Conservation (phyloP, 2,797 vertebrate species). For the Betta splendens region DNA sequence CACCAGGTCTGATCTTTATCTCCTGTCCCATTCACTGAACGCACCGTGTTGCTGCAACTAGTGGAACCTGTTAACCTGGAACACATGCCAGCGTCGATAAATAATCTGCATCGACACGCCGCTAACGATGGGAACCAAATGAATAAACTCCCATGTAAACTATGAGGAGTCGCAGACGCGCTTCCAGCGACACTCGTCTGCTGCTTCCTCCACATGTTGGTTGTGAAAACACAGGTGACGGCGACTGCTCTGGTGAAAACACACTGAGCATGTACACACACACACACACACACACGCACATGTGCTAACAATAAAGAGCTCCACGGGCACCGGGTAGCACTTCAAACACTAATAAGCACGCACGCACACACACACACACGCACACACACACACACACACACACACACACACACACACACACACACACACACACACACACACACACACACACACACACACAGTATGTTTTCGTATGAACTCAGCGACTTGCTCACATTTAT, state of each 20-base stretch:
- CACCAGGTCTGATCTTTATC: slow-evolving; percentile 49
- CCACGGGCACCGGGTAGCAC: slow-evolving; percentile 69
- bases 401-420: slow-evolving; percentile 65
- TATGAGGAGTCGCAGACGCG: slow-evolving; percentile 56
- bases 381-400: slow-evolving; percentile 37
- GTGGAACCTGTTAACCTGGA: slow-evolving; percentile 78
- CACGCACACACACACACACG: slow-evolving; percentile 51
- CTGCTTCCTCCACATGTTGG: slow-evolving; percentile 58
- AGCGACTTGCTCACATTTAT: slow-evolving; percentile 44
- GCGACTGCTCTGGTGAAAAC: slow-evolving; percentile 64
- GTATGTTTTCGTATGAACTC: slow-evolving; percentile 60
- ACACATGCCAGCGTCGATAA: slow-evolving; percentile 55
- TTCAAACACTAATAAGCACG: slow-evolving; percentile 76
- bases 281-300: slow-evolving; percentile 67
- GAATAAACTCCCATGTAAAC: slow-evolving; percentile 54
- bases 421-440: slow-evolving; percentile 72
- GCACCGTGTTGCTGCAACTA: slow-evolving; percentile 56
- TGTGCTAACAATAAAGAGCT: slow-evolving; percentile 80
- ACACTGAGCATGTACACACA: slow-evolving; percentile 67
- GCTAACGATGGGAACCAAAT: slow-evolving; percentile 45
- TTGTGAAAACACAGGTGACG: slow-evolving; percentile 67
- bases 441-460: slow-evolving; percentile 43
- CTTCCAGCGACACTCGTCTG: slow-evolving; percentile 52
- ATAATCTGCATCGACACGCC: slow-evolving; percentile 43
- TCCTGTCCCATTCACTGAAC: slow-evolving; percentile 45